Conservation (phyloP, 2,113 vertebrate genomes). For the Saguinus imperator region DNA sequence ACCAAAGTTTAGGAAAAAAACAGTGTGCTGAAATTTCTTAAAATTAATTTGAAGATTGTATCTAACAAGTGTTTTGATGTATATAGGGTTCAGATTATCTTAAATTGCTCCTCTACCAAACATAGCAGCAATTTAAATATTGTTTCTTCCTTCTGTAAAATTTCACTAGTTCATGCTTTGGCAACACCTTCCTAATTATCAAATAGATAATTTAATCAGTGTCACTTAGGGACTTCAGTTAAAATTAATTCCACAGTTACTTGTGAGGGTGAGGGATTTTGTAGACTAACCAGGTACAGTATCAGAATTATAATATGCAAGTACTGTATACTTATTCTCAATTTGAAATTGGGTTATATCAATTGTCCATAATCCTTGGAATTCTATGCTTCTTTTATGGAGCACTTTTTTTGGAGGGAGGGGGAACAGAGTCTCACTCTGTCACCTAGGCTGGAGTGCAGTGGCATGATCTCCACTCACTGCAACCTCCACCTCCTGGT, state of each 20-base stretch:
- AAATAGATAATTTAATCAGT: neutral
- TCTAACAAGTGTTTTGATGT: slow-evolving; percentile 1
- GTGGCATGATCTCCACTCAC: no score
- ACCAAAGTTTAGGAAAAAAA: neutral
- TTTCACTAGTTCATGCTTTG: neutral
- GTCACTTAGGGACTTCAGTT: neutral
- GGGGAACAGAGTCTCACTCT: no score
- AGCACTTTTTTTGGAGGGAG: no score
- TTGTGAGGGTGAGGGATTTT: neutral
- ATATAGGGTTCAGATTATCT: neutral
- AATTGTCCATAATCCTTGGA: neutral
- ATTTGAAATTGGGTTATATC: neutral
- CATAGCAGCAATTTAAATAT: slow-evolving; percentile 16
- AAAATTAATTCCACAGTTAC: slow-evolving; percentile 11
- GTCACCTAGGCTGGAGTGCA: no score
- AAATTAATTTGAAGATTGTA: slow-evolving; percentile 6
- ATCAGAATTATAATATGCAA: neutral
- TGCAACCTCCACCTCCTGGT: no score
- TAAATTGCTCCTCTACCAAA: neutral
- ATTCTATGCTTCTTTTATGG: neutral
- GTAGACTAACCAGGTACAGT: neutral
- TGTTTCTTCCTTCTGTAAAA: neutral
- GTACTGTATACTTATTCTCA: neutral
- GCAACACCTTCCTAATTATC: neutral
- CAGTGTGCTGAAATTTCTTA: neutral